A percentile compares a stretch with the other conserved stretches of the same genome.
Conservation (phyloP, 2,888 invertebrate genomes). For the Noctua janthe region DNA sequence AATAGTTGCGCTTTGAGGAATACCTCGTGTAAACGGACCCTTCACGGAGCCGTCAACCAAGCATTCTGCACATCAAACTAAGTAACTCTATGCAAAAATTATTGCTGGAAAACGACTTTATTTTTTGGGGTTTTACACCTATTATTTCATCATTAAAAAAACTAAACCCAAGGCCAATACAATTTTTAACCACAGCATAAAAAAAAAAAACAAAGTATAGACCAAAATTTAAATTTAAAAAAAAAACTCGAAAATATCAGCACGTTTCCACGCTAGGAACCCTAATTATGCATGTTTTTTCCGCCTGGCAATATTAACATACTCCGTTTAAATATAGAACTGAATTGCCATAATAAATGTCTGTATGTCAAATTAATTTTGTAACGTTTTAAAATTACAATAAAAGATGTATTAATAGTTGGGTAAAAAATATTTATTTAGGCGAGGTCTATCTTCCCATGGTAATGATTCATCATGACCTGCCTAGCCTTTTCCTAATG, state of each 20-base stretch:
- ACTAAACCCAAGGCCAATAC: not conserved
- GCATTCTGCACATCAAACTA: not conserved
- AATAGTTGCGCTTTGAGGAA: too few species aligned
- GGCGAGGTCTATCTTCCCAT: not conserved
- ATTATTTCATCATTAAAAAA: not conserved
- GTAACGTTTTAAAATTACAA: not conserved
- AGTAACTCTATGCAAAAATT: not conserved
- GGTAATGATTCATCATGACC: not conserved
- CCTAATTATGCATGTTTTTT: conserved; percentile 44
- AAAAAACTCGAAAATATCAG: conserved; percentile 2
- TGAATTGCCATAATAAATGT: not conserved
- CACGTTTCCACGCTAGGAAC: conserved; percentile 10
- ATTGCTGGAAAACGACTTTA: not conserved
- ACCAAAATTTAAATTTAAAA: not conserved
- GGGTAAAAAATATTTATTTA: not conserved
- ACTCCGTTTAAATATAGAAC: conserved; percentile 29
- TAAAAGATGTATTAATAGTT: not conserved
- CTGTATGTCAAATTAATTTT: not conserved
- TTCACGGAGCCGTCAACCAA: not conserved
- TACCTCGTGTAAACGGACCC: not conserved
- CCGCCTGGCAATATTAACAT: conserved; percentile 45
- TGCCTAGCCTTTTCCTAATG: not conserved
- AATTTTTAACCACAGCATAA: not conserved
- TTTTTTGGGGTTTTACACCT: not conserved
- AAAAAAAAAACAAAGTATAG: not conserved